Conservation (phyloP, 2,888 invertebrate species). For the Lasioglossum oenotherae region DNA sequence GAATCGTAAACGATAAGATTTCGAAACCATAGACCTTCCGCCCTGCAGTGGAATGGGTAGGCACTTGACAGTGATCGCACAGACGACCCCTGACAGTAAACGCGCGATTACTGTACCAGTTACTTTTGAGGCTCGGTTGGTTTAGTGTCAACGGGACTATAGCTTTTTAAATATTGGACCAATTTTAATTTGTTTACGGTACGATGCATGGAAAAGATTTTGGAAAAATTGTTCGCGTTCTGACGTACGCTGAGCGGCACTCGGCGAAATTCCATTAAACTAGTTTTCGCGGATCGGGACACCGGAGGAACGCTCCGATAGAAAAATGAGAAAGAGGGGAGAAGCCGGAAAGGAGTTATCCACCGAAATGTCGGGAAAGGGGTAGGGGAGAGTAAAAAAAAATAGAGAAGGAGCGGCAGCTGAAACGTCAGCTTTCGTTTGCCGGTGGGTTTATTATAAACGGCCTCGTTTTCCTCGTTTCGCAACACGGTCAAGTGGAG, state of each 20-base stretch:
- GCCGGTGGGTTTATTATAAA: constrained; percentile 73
- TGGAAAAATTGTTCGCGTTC: neutral
- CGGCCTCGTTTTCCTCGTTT: constrained; percentile 73
- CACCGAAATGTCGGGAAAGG: neutral
- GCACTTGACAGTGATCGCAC: too few species aligned
- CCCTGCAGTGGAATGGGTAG: too few species aligned
- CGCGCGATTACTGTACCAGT: too few species aligned
- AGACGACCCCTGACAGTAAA: too few species aligned
- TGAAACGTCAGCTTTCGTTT: constrained; percentile 61
- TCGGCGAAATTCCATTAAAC: constrained; percentile 67
- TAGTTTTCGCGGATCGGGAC: constrained; percentile 53
- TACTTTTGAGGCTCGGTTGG: too few species aligned
- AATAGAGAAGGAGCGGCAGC: constrained; percentile 34
- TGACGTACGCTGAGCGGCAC: constrained; percentile 19
- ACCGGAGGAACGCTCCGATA: constrained; percentile 47
- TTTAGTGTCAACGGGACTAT: neutral
- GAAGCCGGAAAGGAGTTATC: neutral
- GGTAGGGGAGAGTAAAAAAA: constrained; percentile 15
- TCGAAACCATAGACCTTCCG: neutral
- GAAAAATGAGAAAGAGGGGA: constrained; percentile 15
- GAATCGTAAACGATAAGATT: neutral
- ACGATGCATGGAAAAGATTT: too few species aligned
- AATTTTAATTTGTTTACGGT: neutral
- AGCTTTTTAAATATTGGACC: neutral
- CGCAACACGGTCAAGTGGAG: constrained; percentile 72